Base-by-base conservation (phyloP, 2,888 invertebrate genomes). In the Acanthosepion esculentum region DNA sequence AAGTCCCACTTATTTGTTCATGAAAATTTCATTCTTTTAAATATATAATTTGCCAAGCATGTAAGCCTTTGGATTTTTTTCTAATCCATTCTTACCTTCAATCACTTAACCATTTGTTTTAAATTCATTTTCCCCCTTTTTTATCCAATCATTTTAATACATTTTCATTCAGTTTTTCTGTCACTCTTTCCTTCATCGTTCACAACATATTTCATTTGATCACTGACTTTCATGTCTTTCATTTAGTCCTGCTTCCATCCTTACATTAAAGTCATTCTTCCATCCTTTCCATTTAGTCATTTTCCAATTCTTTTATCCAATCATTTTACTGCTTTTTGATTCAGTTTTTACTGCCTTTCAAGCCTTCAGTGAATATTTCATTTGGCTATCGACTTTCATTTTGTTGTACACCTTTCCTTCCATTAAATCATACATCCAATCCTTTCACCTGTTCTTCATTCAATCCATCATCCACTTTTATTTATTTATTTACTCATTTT, bases 41-140 rank as follows among this genome's bases (percentile, higher is more conserved):
- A 78, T 33, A n/a, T n/a, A n/a, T 78, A 33, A 78, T 78, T 78
- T 78, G 33, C 15, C n/a, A 33, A 78, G 78, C 78, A 33, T 78
- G 78, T 78, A 12, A 33, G n/a, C 78, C n/a, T 78, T 33, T n/a
- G 78, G 78, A 78, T 78, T 78, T n/a, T n/a, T 15, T 23, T 12
- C 8, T 50, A 50, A 50, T 33, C 15, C 33, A 33, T 78, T 15
- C 78, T n/a, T n/a, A 78, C 15, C 78, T 78, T n/a, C 78, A 78
- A 78, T 78, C 78, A 78, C 78, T 78, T 78, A n/a, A 78, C n/a
- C 78, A 78, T 78, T 78, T 78, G 78, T 78, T 78, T 78, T 78
- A 78, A 78, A 78, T 78, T 78, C 33, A 78, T 78, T 78, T 41
- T 78, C n/a, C 78, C 8, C 78, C 33, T 78, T 78, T 78, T 78